phyloP scores from a whole-genome alignment of 92 coral and sea anemone genomes.

The Parazoanthus darwini region DNA sequence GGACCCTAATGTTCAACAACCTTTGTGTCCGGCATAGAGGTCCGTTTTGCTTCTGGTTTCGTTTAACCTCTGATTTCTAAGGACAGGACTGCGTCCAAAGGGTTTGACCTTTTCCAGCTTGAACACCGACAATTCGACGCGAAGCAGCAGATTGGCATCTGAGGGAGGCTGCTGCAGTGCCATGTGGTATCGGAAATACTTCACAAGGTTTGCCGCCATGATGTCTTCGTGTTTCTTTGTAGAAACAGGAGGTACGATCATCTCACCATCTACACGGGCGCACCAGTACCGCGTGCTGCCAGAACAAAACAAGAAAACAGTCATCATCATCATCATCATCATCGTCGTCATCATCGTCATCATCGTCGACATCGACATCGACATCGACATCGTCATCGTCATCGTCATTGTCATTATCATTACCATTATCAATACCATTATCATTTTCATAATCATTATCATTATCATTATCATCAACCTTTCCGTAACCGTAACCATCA shows the following conservation, averaged over 20 bases:
- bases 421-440: background rate
- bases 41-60: slow-evolving; percentile 14
- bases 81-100: background rate
- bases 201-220: slow-evolving; percentile 15
- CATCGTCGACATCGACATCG: no score
- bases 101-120: slow-evolving; percentile 29
- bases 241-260: slow-evolving; percentile 16
- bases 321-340: background rate
- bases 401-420: no score
- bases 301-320: background rate
- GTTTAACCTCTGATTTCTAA: background rate
- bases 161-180: slow-evolving; percentile 11
- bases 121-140: background rate
- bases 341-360: no score
- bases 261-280: background rate
- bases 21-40: background rate
- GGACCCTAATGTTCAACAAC: background rate
- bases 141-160: background rate
- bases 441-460: background rate
- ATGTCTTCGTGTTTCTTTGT: background rate
- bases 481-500: no score
- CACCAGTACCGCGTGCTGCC: slow-evolving; percentile 4
- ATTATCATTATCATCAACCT: no score
- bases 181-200: slow-evolving; percentile 4
- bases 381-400: no score